Percentiles rank a stretch among this genome's conserved stretches.
These are phyloP conservation scores for Henricia sp. DNA, from an alignment of 53 echinoderm and acorn worm genomes.

Conservation along the genomic window DNA sequence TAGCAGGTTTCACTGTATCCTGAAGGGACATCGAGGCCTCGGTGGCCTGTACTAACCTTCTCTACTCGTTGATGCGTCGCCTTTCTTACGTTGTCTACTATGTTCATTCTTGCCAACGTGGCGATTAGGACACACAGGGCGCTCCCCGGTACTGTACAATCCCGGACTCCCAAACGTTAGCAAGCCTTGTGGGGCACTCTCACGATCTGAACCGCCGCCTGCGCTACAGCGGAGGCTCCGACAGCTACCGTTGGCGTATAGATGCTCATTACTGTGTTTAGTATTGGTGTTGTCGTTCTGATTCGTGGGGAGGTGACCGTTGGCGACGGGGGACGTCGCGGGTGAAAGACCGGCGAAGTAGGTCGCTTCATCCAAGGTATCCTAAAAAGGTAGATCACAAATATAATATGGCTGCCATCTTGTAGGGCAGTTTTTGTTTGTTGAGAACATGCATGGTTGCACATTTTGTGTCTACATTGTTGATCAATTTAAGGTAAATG, in stretches of 20 bases:
- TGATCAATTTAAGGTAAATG: no score
- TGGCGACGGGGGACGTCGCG: conserved; percentile 61
- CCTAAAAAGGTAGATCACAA: no score
- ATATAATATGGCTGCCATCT: no score
- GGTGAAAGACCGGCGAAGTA: conserved; percentile 76
- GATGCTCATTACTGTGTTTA: conserved; percentile 64
- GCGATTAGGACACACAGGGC: conserved; percentile 59
- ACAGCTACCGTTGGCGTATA: conserved; percentile 53
- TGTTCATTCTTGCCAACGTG: conserved; percentile 52
- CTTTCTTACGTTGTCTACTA: not conserved
- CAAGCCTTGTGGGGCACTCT: conserved; percentile 16
- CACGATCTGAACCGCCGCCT: conserved; percentile 25
- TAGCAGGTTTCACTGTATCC: no score
- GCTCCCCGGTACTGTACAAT: conserved; percentile 28
- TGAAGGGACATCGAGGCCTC: no score
- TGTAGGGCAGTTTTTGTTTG: no score
- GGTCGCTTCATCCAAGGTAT: conserved; percentile 64
- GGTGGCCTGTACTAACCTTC: conserved; percentile 23
- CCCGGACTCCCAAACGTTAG: conserved; percentile 7
- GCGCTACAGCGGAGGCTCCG: conserved; percentile 61
- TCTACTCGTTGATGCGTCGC: conserved; percentile 22
- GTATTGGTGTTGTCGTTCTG: conserved; percentile 28
- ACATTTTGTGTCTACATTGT: no score
- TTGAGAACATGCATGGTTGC: no score
- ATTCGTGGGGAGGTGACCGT: conserved; percentile 48